phyloP scores from a whole-genome alignment of 2,888 invertebrate genomes.

The Alloplasta piceator region DNA sequence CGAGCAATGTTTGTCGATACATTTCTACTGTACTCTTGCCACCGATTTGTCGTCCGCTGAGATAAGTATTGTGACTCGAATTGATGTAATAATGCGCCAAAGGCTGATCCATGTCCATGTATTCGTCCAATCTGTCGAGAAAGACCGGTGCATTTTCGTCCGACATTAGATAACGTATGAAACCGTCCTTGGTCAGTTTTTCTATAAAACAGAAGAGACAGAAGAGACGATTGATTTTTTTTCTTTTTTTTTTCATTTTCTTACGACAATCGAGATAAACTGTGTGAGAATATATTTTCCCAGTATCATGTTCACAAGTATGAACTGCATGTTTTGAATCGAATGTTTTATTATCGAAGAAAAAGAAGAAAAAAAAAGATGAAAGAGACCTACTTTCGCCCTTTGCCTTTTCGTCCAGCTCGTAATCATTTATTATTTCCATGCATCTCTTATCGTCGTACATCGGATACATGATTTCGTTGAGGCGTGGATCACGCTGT shows the following conservation, averaged over 20 bases:
- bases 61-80: conserved; percentile 87
- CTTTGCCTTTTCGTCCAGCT: conserved; percentile 84
- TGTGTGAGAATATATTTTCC: too few species aligned
- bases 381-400: conserved; percentile 84
- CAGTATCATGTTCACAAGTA: too few species aligned
- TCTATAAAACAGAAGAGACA: conserved; percentile 79
- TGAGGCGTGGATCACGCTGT: conserved; percentile 88
- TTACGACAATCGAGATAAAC: too few species aligned
- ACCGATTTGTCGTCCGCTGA: conserved; percentile 88
- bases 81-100: conserved; percentile 89
- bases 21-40: conserved; percentile 89
- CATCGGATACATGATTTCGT: conserved; percentile 88
- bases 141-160: conserved; percentile 90
- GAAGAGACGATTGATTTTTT: not conserved
- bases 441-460: conserved; percentile 86
- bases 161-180: conserved; percentile 88
- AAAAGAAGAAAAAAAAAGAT: too few species aligned
- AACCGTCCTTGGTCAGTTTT: conserved; percentile 86
- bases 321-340: too few species aligned
- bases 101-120: conserved; percentile 89
- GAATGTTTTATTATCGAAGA: too few species aligned
- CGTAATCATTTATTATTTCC: conserved; percentile 87
- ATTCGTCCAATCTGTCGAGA: conserved; percentile 87
- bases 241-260: too few species aligned
- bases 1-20: conserved; percentile 84